Base-by-base conservation (phyloP, 2,113 vertebrate species). In the Petrocephalus microphthalmus region DNA sequence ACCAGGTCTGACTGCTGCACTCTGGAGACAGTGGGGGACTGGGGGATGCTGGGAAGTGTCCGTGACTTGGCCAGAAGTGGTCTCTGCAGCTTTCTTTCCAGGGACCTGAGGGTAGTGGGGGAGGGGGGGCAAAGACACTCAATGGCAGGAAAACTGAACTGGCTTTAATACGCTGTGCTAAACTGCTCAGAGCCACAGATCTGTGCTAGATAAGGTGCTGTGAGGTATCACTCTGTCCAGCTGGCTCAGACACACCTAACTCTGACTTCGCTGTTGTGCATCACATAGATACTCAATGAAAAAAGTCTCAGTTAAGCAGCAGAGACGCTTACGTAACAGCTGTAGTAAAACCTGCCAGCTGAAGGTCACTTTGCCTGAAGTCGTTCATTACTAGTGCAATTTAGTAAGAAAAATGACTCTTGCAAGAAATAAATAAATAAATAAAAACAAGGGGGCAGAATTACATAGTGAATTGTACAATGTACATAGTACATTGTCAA, bases 1-100 rank as follows among this genome's bases (percentile, higher is more conserved):
- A 94, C 17, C 17, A 96, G 90, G 88, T 96, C 94, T 0, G 95
- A 92, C 86, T 93, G 95, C 33, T 96, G 94, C 84, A 96, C 92
- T 33, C 96, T 95, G 93, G 94, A 95, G 87, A 96, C 93, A 0
- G 96, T 94, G 0, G 97, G 97, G 0, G 97, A 98, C 95, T 97
- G 97, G 0, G 97, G 97, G 91, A 98, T 98, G 95, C 97, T 98
- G 92, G 97, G 97, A 88, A 98, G 94, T 0, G 97, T 98, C 3
- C 94, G 96, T 0, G 97, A 97, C 91, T 97, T 97, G 37, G 96
- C 96, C 93, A 97, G 93, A 15, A 96, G 90, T 0, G 97, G 97
- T 88, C 97, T 95, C 94, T 97, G 97, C 84, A 95, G 92, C 90
- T 96, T 96, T 53, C 96, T 95, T 91, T 98, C 97, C 91, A 97